phyloP scores from a whole-genome alignment of 2,113 vertebrate genomes.

The Tichodroma muraria region DNA sequence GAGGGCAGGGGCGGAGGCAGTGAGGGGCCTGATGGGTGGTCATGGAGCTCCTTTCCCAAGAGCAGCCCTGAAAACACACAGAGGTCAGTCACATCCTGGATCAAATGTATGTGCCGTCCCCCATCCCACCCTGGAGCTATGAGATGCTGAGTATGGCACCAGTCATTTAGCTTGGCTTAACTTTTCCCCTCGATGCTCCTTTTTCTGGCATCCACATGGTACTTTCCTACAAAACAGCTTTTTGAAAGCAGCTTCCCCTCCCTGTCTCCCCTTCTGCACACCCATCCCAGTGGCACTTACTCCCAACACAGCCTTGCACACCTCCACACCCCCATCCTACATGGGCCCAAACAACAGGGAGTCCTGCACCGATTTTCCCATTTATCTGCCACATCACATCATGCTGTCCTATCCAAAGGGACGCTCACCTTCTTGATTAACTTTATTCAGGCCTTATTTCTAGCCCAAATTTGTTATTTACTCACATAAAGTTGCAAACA shows the following conservation, averaged over 20 bases:
- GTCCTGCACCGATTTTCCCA: not conserved
- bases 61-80: constrained; percentile 57
- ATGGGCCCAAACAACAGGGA: accelerated
- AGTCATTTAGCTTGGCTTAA: not conserved
- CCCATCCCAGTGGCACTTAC: not conserved
- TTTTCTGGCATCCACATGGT: not conserved
- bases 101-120: not conserved
- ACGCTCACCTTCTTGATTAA: not conserved
- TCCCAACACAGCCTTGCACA: accelerated
- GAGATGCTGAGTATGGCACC: not conserved
- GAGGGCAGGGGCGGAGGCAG: constrained; percentile 38
- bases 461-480: not conserved
- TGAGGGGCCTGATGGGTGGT: not conserved
- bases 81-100: not conserved
- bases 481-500: not conserved
- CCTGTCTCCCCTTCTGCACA: not conserved
- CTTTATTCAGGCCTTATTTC: not conserved
- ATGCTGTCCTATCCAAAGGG: not conserved
- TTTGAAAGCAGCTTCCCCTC: not conserved
- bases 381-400: not conserved
- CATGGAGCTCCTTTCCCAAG: constrained; percentile 68
- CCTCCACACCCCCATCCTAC: accelerated
- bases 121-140: accelerated
- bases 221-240: not conserved
- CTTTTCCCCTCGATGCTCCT: not conserved